Evolutionary conservation across 1,140 invertebrate genomes (phyloP).

Genomic region (Neotoxoptera formosana): DNA sequence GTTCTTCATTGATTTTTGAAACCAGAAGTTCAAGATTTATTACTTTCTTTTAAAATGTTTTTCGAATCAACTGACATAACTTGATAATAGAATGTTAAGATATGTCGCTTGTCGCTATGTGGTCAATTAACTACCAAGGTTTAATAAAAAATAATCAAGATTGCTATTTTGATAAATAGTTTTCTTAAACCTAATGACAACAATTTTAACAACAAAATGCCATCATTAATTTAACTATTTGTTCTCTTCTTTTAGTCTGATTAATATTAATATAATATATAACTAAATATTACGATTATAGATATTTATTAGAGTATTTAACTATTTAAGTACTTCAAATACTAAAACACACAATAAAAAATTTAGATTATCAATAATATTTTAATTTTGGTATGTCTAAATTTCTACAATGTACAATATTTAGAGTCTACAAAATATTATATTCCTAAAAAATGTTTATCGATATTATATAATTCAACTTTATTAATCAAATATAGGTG

Average conservation of each 20-base stretch:
- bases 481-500: not conserved
- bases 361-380: not conserved
- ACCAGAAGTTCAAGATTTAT: slow-evolving; percentile 36
- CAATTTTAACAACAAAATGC: not conserved
- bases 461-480: too few relatives aligned
- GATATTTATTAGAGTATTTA: too few relatives aligned
- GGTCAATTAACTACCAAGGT: not conserved
- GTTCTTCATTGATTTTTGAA: not conserved
- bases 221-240: not conserved
- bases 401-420: not conserved
- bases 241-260: not conserved
- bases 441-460: too few relatives aligned
- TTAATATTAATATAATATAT: not conserved
- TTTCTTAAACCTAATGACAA: not conserved
- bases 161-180: not conserved
- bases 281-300: not conserved
- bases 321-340: too few relatives aligned
- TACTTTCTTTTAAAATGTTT: slow-evolving; percentile 35
- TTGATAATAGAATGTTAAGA: not conserved
- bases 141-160: not conserved
- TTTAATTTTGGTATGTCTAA: not conserved
- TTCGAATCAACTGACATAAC: slow-evolving; percentile 38
- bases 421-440: too few relatives aligned
- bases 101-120: slow-evolving; percentile 1
- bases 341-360: too few relatives aligned